These are phyloP conservation scores for Acestrorhynchus altus DNA, from an alignment of 2,797 vertebrate genomes.

Conservation along the genomic window DNA sequence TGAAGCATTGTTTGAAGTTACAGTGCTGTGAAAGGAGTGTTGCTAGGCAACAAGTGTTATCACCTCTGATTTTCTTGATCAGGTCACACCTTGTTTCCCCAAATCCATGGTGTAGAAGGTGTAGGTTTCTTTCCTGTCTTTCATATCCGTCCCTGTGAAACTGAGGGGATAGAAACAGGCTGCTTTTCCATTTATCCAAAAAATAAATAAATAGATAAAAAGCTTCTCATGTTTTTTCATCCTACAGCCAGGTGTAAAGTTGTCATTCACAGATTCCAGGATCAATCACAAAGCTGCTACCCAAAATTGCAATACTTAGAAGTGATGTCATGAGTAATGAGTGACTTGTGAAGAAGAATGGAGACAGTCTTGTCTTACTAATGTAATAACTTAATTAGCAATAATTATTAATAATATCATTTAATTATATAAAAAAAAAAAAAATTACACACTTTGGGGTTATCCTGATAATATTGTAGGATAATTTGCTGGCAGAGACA, in stretches of 20 bases:
- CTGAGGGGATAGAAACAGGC: not conserved
- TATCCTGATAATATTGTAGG: not conserved
- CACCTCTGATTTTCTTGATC: constrained; percentile 25
- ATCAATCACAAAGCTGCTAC: not conserved
- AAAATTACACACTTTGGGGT: not conserved
- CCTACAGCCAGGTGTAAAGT: not conserved
- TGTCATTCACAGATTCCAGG: constrained; percentile 3
- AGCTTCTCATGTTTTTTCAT: too few species aligned
- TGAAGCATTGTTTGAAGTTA: not conserved
- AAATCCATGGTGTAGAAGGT: not conserved
- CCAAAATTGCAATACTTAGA: not conserved
- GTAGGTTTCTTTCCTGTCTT: not conserved
- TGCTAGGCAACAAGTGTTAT: constrained; percentile 28
- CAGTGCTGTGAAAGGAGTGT: constrained; percentile 9
- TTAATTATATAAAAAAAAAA: too few species aligned
- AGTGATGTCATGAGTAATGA: not conserved
- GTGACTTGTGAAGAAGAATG: not conserved
- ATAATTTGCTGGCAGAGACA: not conserved
- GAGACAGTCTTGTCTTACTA: not conserved
- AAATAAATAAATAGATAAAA: too few species aligned
- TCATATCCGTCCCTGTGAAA: not conserved
- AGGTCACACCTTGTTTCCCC: constrained; percentile 9
- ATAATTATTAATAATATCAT: too few species aligned
- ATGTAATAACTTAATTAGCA: too few species aligned
- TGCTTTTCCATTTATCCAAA: not conserved